Percentiles rank a stretch among this genome's conserved stretches.
Evolutionary conservation across 2,797 vertebrate species (phyloP).

Genomic region (Microctenopoma lineatum): DNA sequence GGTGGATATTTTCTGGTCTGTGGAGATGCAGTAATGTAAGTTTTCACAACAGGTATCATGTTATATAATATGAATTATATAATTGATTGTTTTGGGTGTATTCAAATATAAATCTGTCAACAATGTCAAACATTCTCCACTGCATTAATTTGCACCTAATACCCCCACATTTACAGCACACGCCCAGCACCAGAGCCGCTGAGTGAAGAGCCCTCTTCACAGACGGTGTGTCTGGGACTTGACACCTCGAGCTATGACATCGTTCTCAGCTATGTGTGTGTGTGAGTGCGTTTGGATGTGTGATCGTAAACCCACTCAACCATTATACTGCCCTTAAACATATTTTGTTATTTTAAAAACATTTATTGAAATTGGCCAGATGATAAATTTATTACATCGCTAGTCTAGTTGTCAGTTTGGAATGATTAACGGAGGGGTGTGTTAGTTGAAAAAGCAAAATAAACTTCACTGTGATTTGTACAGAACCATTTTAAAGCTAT

Average conservation of each 20-base stretch:
- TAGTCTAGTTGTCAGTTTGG: slow-evolving; percentile 15
- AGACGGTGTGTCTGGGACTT: slow-evolving; percentile 70
- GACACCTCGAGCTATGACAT: slow-evolving; percentile 56
- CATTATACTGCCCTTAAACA: slow-evolving; percentile 20
- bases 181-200: slow-evolving; percentile 36
- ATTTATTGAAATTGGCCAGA: slow-evolving; percentile 22
- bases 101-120: neutral
- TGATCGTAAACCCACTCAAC: slow-evolving; percentile 32
- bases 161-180: slow-evolving; percentile 45
- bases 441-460: slow-evolving; percentile 31
- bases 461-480: neutral
- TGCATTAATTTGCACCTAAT: slow-evolving; percentile 5
- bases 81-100: neutral
- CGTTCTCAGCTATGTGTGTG: slow-evolving; percentile 27
- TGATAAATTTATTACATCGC: slow-evolving; percentile 12
- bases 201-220: slow-evolving; percentile 60
- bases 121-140: no score
- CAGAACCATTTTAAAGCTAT: neutral
- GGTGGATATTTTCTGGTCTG: slow-evolving; percentile 9
- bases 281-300: neutral
- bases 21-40: neutral
- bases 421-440: slow-evolving; percentile 2
- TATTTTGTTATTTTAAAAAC: slow-evolving; percentile 15
- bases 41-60: neutral
- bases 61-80: neutral